A percentile compares a stretch with the other conserved stretches of the same genome.
phyloP scores from a whole-genome alignment of 37 sponge, comb jelly and placozoan species.

The Beroe ovata region DNA sequence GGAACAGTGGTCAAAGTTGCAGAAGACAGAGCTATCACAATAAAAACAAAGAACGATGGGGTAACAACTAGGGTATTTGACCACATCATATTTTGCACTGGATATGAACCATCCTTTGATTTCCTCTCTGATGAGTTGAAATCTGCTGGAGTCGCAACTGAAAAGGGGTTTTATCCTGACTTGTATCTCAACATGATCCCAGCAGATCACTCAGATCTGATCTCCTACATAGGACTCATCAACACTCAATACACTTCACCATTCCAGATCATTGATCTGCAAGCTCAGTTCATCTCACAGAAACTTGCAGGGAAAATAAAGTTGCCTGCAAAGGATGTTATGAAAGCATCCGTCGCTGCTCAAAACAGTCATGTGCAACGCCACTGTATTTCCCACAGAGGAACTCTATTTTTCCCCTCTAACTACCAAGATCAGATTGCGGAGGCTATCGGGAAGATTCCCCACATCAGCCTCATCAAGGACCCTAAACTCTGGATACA shows the following conservation, averaged over 20 bases:
- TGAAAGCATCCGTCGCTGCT: background rate
- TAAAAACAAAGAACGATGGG: background rate
- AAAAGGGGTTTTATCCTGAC: background rate
- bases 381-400: constrained; percentile 11
- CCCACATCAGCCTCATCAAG: background rate
- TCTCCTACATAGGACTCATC: constrained; percentile 26
- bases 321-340: background rate
- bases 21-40: background rate
- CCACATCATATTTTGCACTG: constrained; percentile 53
- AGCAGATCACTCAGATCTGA: background rate
- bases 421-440: constrained; percentile 11
- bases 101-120: constrained; percentile 25
- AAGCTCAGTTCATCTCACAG: constrained; percentile 20
- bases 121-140: background rate
- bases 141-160: background rate
- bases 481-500: background rate
- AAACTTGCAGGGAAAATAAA: background rate
- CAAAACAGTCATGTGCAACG: background rate
- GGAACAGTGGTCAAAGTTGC: background rate
- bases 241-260: constrained; percentile 27
- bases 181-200: constrained; percentile 22
- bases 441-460: background rate
- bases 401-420: constrained; percentile 7
- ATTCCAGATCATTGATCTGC: constrained; percentile 42
- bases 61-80: background rate